Evolutionary conservation across 1,140 invertebrate species (phyloP), one percentile per base, ranked within the genome.

Genomic region (Babylonia areolata): DNA sequence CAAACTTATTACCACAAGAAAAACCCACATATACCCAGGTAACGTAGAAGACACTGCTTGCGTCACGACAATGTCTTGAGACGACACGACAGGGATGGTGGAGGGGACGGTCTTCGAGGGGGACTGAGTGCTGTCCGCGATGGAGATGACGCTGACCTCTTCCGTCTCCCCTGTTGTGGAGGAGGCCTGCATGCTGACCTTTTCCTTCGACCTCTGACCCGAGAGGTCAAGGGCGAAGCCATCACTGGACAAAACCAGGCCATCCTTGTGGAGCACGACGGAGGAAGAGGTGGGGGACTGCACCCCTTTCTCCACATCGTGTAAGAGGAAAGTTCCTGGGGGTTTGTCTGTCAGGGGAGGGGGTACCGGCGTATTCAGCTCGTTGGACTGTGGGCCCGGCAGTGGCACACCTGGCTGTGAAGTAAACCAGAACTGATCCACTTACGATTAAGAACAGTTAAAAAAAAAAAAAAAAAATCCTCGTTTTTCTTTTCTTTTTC

Each of bases 351-450:
- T 39, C 35, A 84, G 35, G 31, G 82, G 39, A 42, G 82, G 82
- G 15, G 82, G 90, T 31, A 92, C 87, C 0, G 92, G 92, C 9
- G 92, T 93, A 82, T 93, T 91, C 11, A 93, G 87, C 33, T 92
- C 91, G 86, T 89, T 91, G 33, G 88, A 88, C 23, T 89, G 89
- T 11, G 91, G 89, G 3, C 89, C 89, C 33, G 92, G 92, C 31
- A 93, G 78, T 15, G 91, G 90, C 23, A 88, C 83, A 46, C 78
- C 80, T 88, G 90, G 80, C 23, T 86, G 87, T 79, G 31, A 78
- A 80, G 84, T 69, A 33, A 51, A 51, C n/a, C n/a, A n/a, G n/a
- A n/a, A n/a, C n/a, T n/a, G n/a, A n/a, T n/a, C n/a, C n/a, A n/a
- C n/a, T n/a, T n/a, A n/a, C n/a, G n/a, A n/a, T n/a, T n/a, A n/a